phyloP scores from a whole-genome alignment of 2,888 invertebrate genomes.

The Stegana nigrithorax region DNA sequence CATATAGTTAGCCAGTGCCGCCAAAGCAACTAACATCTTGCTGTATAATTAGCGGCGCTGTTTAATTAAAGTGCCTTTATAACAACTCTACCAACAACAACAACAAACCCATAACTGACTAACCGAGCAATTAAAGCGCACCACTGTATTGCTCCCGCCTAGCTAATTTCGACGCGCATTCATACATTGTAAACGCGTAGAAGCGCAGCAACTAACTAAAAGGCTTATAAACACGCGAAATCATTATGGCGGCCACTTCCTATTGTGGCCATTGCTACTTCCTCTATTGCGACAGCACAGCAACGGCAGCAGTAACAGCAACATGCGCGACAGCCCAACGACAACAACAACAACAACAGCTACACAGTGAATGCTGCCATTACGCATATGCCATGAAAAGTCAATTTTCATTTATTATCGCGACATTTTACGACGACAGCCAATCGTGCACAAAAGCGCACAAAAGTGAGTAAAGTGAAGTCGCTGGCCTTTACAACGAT shows the following conservation, averaged over 20 bases:
- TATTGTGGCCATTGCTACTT: background rate
- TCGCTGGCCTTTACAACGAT: too few relatives aligned
- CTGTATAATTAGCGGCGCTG: too few relatives aligned
- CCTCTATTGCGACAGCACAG: too few relatives aligned
- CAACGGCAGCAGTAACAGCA: too few relatives aligned
- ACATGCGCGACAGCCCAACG: background rate
- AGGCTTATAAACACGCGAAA: slow-evolving; percentile 17
- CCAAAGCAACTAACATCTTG: too few relatives aligned
- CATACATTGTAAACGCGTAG: too few relatives aligned
- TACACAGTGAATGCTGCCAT: background rate
- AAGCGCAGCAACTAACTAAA: background rate
- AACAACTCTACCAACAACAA: background rate
- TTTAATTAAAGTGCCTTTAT: background rate
- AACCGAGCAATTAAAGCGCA: background rate
- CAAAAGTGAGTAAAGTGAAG: background rate
- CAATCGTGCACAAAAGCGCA: background rate
- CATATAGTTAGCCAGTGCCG: too few relatives aligned
- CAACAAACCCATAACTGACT: background rate
- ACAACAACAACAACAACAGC: background rate
- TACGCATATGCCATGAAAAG: background rate
- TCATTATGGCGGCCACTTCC: slow-evolving; percentile 10
- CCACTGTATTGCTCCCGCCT: background rate
- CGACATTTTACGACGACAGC: background rate
- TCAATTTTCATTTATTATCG: background rate
- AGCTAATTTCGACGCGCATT: too few relatives aligned